Evolutionary conservation across 2,888 invertebrate genomes (phyloP), one percentile per base, ranked within the genome.

Genomic region (Rhamnusium bicolor): DNA sequence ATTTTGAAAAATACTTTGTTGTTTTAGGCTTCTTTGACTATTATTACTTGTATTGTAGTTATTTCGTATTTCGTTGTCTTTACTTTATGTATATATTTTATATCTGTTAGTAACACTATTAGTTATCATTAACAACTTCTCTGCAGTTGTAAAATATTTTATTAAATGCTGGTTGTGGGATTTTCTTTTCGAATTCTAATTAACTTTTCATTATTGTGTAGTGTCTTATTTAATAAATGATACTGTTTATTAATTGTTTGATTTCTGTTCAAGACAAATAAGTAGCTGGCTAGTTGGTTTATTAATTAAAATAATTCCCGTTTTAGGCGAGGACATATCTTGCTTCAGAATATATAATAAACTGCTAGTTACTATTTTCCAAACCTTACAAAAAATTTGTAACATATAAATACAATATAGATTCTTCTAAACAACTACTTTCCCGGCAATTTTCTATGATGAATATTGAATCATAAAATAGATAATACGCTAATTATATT

Each of bases 31-130:
- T 51, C n/a, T 40, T 40, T 40, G 40, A 40, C 40, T 40, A n/a
- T 40, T 12, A 12, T 40, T n/a, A 40, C 40, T 2, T 40, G 12
- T 40, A n/a, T 40, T 60, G n/a, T 60, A 14, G 24, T 58, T 8
- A 6, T 40, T 27, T 18, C 32, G 18, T 12, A 40, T 27, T 60
- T n/a, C 47, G 12, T 61, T 46, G 2, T 40, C n/a, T 58, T 29
- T 58, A 58, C n/a, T 58, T 29, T 58, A 58, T 58, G 58, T 58
- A 58, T 18, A 58, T 58, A 58, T 5, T 56, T 56, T 27, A 24
- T 27, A 27, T 56, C 27, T 27, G 40, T n/a, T 5, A 27, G 12
- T 27, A 40, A n/a, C 12, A 27, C 27, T 56, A 14, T 12, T 54
- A 54, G 19, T 24, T 21, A 21, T 6, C n/a, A 27, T 56, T 56